Evolutionary conservation across 1,140 invertebrate species (phyloP).

Genomic region (Ostrea edulis): DNA sequence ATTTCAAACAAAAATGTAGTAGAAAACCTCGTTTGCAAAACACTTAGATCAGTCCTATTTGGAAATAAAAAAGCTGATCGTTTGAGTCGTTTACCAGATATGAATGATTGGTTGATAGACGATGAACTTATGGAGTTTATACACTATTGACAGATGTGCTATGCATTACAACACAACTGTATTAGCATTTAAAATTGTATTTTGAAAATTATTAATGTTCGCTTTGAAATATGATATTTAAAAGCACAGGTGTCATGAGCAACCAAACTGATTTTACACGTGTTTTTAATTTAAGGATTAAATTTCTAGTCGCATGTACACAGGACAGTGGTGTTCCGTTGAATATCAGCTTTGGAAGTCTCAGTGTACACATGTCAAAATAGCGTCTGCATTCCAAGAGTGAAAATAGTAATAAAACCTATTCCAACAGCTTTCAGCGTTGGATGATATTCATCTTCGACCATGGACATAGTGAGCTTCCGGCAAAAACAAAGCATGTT

Average conservation of each 20-base stretch:
- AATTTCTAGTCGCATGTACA: neutral
- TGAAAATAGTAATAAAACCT: neutral
- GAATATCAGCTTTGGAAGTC: neutral
- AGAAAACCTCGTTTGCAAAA: slow-evolving; percentile 31
- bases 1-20: slow-evolving; percentile 38
- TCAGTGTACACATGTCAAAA: neutral
- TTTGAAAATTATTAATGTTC: neutral
- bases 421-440: neutral
- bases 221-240: no score
- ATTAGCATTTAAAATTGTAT: neutral
- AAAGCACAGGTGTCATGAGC: no score
- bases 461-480: neutral
- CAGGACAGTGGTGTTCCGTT: neutral
- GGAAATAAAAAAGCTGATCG: slow-evolving; percentile 46
- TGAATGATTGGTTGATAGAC: slow-evolving; percentile 49
- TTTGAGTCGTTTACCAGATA: slow-evolving; percentile 48
- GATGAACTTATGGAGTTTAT: slow-evolving; percentile 48
- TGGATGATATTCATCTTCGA: no score
- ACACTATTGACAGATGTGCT: slow-evolving; percentile 53
- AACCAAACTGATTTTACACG: neutral
- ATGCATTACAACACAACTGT: slow-evolving; percentile 43
- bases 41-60: slow-evolving; percentile 2
- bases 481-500: slow-evolving; percentile 10
- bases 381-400: neutral
- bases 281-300: slow-evolving; percentile 1